Conservation (phyloP, 2,888 invertebrate genomes). For the Machimus atricapillus region DNA sequence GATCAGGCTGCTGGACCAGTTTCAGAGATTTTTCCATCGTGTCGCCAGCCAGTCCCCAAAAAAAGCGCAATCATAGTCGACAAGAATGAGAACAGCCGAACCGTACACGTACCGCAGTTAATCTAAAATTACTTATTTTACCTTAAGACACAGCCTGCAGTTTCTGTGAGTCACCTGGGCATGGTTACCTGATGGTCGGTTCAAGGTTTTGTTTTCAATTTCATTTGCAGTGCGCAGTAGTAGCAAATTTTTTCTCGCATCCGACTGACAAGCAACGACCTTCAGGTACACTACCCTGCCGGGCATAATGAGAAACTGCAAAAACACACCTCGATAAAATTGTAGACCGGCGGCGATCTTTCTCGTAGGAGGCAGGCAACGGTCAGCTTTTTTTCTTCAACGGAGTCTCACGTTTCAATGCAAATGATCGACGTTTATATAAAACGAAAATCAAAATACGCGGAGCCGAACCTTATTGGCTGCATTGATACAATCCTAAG, state of each 20-base stretch:
- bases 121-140: background rate
- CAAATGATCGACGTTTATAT: background rate
- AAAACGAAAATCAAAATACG: background rate
- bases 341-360: background rate
- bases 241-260: background rate
- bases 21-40: background rate
- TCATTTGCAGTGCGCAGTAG: background rate
- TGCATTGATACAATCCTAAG: background rate
- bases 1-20: background rate
- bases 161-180: background rate
- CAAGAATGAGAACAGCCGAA: background rate
- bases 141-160: background rate
- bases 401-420: background rate
- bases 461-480: background rate
- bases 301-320: conserved; percentile 2
- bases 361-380: background rate
- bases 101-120: background rate
- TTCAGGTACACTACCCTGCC: background rate
- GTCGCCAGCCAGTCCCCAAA: background rate
- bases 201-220: conserved; percentile 27
- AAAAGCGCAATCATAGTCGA: background rate
- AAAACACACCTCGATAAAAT: background rate
- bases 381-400: background rate
- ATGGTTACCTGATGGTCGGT: conserved; percentile 1
- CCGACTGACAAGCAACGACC: background rate